Evolutionary conservation across 2,113 vertebrate genomes (phyloP), one percentile per base, ranked within the genome.

Genomic region (Chloebia gouldiae): DNA sequence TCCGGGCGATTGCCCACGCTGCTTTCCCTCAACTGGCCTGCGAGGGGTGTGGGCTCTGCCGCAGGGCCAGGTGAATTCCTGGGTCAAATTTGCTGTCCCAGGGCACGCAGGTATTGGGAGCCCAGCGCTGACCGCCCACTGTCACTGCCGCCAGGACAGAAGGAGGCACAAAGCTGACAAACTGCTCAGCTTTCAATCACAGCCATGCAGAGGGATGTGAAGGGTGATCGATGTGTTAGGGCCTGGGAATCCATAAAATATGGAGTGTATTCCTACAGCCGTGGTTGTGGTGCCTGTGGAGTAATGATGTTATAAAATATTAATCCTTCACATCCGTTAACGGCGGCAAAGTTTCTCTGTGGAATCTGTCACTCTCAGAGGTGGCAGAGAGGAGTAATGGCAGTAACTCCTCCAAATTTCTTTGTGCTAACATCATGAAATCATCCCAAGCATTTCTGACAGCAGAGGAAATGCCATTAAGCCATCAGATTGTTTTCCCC

Each of bases 301-400:
- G 82, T 75, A 81, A 75, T 33, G 82, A 22, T 35, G 60, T 25
- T 70, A 40, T 94, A 49, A 93, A 93, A 95, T 90, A 88, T 86
- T 81, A 45, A 96, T 95, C 79, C 60, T 78, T 60, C 90, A 3
- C 60, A 53, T 42, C 76, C 21, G 0, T 42, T 31, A 64, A 9
- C 25, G 37, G 68, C 76, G 39, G 80, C 64, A 23, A 57, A 84
- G 90, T 84, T 92, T 56, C 86, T 81, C 64, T 0, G 0, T 28
- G 66, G 87, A 91, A 40, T 72, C 72, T 91, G 88, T 73, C 93
- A 25, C 85, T 91, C 88, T 40, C 7, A 30, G 72, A 90, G 57
- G 64, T 88, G 88, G 71, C 93, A 83, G 54, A 57, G 85, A 70
- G 79, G 56, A 90, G 68, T 21, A 37, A 57, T 54, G 93, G 80